Percentiles rank a stretch among this genome's conserved stretches.
Conservation (phyloP, 2,888 invertebrate genomes). For the Diarsia rubi region DNA sequence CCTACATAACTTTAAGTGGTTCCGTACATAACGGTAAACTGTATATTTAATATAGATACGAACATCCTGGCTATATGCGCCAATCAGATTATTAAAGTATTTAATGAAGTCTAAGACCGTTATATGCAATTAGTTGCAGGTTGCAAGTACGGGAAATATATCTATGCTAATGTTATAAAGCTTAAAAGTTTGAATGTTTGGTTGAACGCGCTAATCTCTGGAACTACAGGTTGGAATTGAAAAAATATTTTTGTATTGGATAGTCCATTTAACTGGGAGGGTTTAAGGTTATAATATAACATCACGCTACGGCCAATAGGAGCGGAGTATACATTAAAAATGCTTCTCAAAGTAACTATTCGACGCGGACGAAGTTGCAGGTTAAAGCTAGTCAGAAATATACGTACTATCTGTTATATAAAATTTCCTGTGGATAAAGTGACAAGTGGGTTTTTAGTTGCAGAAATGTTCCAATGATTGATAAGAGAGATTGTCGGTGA, state of each 20-base stretch:
- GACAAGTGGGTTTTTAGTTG: not conserved
- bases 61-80: constrained; percentile 12
- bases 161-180: not conserved
- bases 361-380: too few relatives aligned
- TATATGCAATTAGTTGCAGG: constrained; percentile 13
- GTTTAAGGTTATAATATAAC: too few relatives aligned
- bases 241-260: too few relatives aligned
- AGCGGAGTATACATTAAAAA: too few relatives aligned
- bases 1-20: not conserved
- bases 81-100: constrained; percentile 14
- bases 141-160: not conserved
- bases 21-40: not conserved
- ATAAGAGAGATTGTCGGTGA: not conserved
- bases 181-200: too few relatives aligned
- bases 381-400: not conserved
- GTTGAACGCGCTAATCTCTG: too few relatives aligned
- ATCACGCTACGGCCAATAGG: too few relatives aligned
- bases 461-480: constrained; percentile 3
- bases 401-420: not conserved
- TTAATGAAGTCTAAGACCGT: constrained; percentile 7
- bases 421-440: not conserved
- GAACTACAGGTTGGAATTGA: too few relatives aligned
- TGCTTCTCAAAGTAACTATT: too few relatives aligned
- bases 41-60: constrained; percentile 1
- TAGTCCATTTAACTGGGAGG: too few relatives aligned